These are phyloP conservation scores for Anoncus sp. DNA, from an alignment of 2,888 invertebrate species.

Conservation along the genomic window DNA sequence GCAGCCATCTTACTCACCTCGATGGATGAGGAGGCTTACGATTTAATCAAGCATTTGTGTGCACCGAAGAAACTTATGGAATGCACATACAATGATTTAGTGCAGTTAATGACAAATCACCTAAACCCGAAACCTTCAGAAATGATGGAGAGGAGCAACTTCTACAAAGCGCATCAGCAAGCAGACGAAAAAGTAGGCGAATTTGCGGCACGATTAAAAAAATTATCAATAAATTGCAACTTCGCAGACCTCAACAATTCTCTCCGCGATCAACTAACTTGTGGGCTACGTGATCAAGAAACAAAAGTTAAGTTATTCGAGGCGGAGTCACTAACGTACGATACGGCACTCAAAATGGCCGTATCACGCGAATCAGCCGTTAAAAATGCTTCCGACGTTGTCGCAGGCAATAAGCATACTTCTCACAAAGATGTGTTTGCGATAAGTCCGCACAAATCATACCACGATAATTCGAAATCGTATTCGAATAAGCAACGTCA, in stretches of 20 bases:
- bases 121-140: conserved; percentile 52
- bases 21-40: conserved; percentile 46
- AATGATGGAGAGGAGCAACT: conserved; percentile 59
- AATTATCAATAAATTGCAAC: conserved; percentile 57
- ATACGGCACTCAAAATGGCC: conserved; percentile 43
- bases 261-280: conserved; percentile 61
- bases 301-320: conserved; percentile 37
- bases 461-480: not conserved
- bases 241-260: conserved; percentile 53
- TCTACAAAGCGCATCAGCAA: conserved; percentile 57
- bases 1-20: conserved; percentile 38
- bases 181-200: conserved; percentile 53
- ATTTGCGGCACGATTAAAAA: conserved; percentile 55
- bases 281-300: conserved; percentile 44
- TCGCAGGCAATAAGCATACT: no score
- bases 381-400: conserved; percentile 24
- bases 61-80: conserved; percentile 56
- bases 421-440: no score
- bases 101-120: conserved; percentile 58
- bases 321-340: conserved; percentile 41
- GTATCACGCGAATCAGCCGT: conserved; percentile 36
- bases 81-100: conserved; percentile 52
- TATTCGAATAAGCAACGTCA: no score
- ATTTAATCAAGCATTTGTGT: conserved; percentile 51
- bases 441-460: no score